A percentile compares a stretch with the other conserved stretches of the same genome.
phyloP scores from a whole-genome alignment of 2,888 invertebrate species.

The Drosophila phalerata region DNA sequence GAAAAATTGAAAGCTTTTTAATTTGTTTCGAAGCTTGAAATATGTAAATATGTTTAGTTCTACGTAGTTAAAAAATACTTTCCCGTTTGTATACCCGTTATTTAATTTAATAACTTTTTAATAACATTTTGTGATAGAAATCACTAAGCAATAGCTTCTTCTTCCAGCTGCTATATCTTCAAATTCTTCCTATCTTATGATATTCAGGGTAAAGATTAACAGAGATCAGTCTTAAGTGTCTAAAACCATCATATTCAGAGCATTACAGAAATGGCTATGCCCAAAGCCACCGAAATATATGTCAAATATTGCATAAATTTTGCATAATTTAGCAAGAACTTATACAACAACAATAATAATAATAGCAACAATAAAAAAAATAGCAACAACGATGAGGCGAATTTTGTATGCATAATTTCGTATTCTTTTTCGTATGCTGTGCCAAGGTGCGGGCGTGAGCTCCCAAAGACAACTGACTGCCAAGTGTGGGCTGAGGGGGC shows the following conservation, averaged over 20 bases:
- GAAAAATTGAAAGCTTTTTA: too few species aligned
- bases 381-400: constrained; percentile 39
- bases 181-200: background rate
- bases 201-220: constrained; percentile 9
- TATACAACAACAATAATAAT: constrained; percentile 15
- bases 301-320: constrained; percentile 80
- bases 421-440: constrained; percentile 33
- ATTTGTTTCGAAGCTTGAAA: too few species aligned
- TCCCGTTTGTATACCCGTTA: too few species aligned
- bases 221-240: constrained; percentile 23
- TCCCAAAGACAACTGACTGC: constrained; percentile 30
- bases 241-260: constrained; percentile 49
- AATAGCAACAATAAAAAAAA: constrained; percentile 20
- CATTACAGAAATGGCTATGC: constrained; percentile 44
- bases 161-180: background rate
- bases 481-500: constrained; percentile 6
- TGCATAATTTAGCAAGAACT: constrained; percentile 53
- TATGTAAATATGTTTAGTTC: too few species aligned
- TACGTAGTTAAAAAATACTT: too few species aligned
- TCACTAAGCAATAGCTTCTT: too few species aligned
- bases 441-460: constrained; percentile 67
- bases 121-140: too few species aligned
- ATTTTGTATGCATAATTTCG: constrained; percentile 72
- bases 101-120: too few species aligned
- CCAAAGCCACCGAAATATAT: constrained; percentile 57